These are phyloP conservation scores for Galeopsomyia nigrocyanea DNA, from an alignment of 2,888 invertebrate genomes.

Conservation along the genomic window DNA sequence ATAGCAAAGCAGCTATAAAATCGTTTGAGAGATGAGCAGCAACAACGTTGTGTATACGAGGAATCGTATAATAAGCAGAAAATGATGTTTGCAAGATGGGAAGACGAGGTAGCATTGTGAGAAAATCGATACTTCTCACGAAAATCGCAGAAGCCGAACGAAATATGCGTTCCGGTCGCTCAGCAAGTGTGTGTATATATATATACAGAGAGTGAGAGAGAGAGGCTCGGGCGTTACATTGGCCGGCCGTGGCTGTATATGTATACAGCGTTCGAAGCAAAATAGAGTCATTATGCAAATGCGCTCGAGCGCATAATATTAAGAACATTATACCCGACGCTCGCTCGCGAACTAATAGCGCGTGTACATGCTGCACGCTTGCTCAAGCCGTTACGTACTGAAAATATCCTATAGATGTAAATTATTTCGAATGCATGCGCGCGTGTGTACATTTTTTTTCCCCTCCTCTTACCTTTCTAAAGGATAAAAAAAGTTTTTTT, in stretches of 20 bases:
- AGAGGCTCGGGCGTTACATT: conserved; percentile 38
- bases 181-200: background rate
- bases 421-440: conserved; percentile 42
- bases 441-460: background rate
- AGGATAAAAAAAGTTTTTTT: too few species aligned
- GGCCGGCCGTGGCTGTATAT: background rate
- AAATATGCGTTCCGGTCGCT: conserved; percentile 42
- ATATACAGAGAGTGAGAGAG: background rate
- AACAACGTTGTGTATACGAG: too few species aligned
- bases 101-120: conserved; percentile 33
- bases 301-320: conserved; percentile 43
- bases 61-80: conserved; percentile 35
- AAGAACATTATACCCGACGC: conserved; percentile 46
- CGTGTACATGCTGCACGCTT: conserved; percentile 41
- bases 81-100: conserved; percentile 6
- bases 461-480: too few species aligned
- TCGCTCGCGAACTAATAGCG: conserved; percentile 42
- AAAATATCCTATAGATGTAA: conserved; percentile 29
- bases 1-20: too few species aligned
- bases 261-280: conserved; percentile 34
- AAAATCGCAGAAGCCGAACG: conserved; percentile 48
- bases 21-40: conserved; percentile 12
- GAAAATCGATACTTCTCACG: conserved; percentile 50
- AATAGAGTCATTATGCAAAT: conserved; percentile 52
- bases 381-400: conserved; percentile 48